Evolutionary conservation across 37 sponge, comb jelly and placozoan species (phyloP), one percentile per base, ranked within the genome.

Genomic region (Hormiphora californensis): DNA sequence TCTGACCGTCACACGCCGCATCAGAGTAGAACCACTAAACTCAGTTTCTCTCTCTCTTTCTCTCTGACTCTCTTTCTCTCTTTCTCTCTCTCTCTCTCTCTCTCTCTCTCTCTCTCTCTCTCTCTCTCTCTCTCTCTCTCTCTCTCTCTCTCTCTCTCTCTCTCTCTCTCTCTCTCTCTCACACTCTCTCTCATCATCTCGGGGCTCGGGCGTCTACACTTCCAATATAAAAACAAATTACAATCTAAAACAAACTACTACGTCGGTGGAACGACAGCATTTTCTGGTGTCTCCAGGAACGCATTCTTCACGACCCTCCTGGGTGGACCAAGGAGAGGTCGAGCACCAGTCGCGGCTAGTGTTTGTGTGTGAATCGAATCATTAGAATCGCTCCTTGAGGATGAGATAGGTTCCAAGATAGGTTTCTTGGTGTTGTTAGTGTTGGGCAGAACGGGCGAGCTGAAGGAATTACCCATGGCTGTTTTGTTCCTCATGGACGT

Each of bases 391-490:
- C 46, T 73, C 46, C 81, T 43, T 4, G 81, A 73, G 59, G 19
- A 22, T 7, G 32, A 32, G 41, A 73, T 41, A 1, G 81, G 81
- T 33, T 36, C 44, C 39, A 73, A 30, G 22, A 12, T 17, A n/a
- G 40, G 81, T 43, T 43, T 43, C 43, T 73, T 73, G 0, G 81
- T 73, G 61, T 57, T 57, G n/a, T 23, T 23, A 30, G 61, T 30
- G 81, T 73, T 73, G n/a, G 81, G 81, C 3, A 73, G 81, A 46
- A 73, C 22, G 44, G 81, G 81, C 7, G 39, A 36, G 46, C 81
- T 73, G 81, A 73, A 41, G 21, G 81, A 33, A 19, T 33, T 73
- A n/a, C n/a, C n/a, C n/a, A n/a, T n/a, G 9, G 81, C 40, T 7
- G 81, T 4, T 5, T 43, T 43, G 27, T 27, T 11, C 46, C 44